phyloP scores from a whole-genome alignment of 1,140 invertebrate species.

The Lasioglossum baleicum region DNA sequence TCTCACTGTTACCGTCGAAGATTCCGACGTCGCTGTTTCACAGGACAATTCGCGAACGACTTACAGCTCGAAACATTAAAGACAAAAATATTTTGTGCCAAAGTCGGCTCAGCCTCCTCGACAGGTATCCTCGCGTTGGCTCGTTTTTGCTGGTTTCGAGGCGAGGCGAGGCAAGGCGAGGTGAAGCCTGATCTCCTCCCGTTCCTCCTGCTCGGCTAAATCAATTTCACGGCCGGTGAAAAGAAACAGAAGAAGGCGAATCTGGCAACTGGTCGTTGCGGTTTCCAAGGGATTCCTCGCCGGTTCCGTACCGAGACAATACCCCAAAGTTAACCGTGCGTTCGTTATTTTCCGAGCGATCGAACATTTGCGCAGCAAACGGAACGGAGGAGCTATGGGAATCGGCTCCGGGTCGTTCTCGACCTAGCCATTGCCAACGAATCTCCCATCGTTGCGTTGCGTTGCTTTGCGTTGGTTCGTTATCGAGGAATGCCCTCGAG shows the following conservation, averaged over 20 bases:
- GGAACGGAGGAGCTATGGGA: constrained; percentile 44
- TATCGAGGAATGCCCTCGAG: too few relatives aligned
- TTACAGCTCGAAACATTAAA: background rate
- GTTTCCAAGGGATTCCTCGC: constrained; percentile 33
- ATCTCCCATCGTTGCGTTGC: too few relatives aligned
- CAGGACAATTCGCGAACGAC: background rate
- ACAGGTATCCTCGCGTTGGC: too few relatives aligned
- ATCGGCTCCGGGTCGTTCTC: background rate
- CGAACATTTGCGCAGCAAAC: constrained; percentile 59
- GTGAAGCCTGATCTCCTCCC: too few relatives aligned
- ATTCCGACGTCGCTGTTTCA: background rate
- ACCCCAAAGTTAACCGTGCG: constrained; percentile 31
- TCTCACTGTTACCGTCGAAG: background rate
- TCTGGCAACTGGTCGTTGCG: constrained; percentile 14
- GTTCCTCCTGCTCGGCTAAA: constrained; percentile 1
- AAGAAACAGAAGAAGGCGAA: background rate
- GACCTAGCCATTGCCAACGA: too few relatives aligned
- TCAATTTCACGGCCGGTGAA: constrained; percentile 34
- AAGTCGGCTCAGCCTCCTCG: too few relatives aligned
- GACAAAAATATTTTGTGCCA: too few relatives aligned
- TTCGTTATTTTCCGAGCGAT: constrained; percentile 61
- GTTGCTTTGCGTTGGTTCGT: too few relatives aligned
- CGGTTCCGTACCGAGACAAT: constrained; percentile 10
- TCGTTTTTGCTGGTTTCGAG: too few relatives aligned
- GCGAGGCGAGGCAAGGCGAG: too few relatives aligned